Evolutionary conservation across 2,888 invertebrate species (phyloP), one percentile per base, ranked within the genome.

Genomic region (Leucozona laternaria): DNA sequence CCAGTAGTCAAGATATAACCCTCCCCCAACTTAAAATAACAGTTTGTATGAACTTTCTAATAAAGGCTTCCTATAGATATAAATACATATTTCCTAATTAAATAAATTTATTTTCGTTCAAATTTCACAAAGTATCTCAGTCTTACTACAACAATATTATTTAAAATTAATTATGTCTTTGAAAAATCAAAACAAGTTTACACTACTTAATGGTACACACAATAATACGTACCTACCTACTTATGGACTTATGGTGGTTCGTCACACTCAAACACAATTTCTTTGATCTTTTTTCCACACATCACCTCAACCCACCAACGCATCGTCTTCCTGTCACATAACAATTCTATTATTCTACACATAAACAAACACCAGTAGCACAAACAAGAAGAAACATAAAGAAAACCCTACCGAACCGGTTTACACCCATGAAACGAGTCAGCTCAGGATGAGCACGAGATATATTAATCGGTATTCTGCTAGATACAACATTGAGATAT

Each of bases 361-460:
- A 72, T 80, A 76, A 85, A 80, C 66, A 85, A 62, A 62, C 40
- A 62, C 84, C 84, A 85, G 84, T 85, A 79, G 84, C 84, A 55
- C 53, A 80, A 76, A 43, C 79, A 79, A 72, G 76, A 77, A 85
- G 53, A 45, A 76, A 76, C 50, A 76, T 57, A 53, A 81, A 64
- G 73, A 75, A 79, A 79, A 83, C 76, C 60, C 84, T 72, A 80
- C 60, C 72, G 60, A 79, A 85, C 84, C 79, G 84, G 62, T 62
- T 62, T 62, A 43, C 22, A n/a, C 4, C 43, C 40, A 60, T 40
- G 22, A 40, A 4, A 37, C n/a, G 37, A 60, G 15, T 37, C 53
- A 53, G 25, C 53, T 53, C 7, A 8, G 15, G 53, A 53, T 53
- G 28, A 53, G 53, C 25, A 53, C 2, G 43, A 43, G 25, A 62